A percentile compares a stretch with the other conserved stretches of the same genome.
These are phyloP conservation scores for Thamnophis sirtalis DNA, from an alignment of 2,113 vertebrate species.

Conservation along the genomic window DNA sequence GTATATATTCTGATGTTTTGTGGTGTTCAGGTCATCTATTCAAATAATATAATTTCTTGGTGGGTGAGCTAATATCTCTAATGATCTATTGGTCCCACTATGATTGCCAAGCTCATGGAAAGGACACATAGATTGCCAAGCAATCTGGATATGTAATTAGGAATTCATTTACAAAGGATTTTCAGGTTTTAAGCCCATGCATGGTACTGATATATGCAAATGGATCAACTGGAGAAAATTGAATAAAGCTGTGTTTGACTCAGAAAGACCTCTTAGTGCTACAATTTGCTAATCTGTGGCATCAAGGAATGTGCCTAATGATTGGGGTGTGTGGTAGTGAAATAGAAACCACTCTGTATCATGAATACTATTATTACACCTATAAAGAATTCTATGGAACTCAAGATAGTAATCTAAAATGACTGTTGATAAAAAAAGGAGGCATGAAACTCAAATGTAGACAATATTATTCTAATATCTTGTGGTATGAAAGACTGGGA, in stretches of 20 bases:
- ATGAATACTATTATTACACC: not conserved
- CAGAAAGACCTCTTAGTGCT: not conserved
- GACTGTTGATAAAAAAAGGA: not conserved
- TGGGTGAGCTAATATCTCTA: not conserved
- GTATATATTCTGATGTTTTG: not conserved
- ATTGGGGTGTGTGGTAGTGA: not conserved
- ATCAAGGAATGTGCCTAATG: not conserved
- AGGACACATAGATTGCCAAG: not conserved
- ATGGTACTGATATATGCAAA: not conserved
- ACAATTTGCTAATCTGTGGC: not conserved
- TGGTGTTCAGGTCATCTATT: not conserved
- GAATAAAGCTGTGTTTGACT: not conserved
- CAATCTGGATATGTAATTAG: not conserved
- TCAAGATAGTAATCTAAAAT: not conserved
- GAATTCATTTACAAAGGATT: not conserved
- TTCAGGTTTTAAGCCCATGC: not conserved
- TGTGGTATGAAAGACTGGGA: not conserved
- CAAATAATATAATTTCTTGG: not conserved
- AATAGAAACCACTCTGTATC: not conserved
- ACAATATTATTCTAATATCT: not conserved
- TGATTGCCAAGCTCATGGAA: not conserved
- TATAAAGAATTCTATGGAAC: not conserved
- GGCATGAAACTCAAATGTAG: not conserved
- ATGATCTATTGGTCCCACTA: not conserved
- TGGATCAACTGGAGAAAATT: not conserved